Evolutionary conservation across 2,797 vertebrate species (phyloP).

Genomic region (Rhinella marina): DNA sequence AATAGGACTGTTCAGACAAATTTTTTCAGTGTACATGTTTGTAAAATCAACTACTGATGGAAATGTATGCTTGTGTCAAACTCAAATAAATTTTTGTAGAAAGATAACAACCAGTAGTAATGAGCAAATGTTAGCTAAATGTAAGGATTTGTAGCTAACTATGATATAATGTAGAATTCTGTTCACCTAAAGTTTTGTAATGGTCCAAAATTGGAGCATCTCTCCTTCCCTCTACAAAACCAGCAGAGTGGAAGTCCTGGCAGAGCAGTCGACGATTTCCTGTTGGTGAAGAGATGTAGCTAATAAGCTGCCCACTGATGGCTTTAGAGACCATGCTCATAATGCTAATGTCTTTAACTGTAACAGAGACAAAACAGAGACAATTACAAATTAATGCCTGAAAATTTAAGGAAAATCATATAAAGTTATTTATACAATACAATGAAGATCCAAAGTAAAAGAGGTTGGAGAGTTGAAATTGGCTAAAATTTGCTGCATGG

Average conservation of each 20-base stretch:
- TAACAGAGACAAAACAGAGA: conserved; percentile 60
- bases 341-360: conserved; percentile 86
- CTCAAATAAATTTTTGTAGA: too few species aligned
- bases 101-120: not conserved
- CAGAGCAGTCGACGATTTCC: conserved; percentile 81
- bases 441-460: not conserved
- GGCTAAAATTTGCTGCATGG: too few species aligned
- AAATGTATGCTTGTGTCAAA: not conserved
- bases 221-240: conserved; percentile 62
- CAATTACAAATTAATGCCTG: not conserved
- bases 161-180: not conserved
- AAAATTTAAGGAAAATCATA: not conserved
- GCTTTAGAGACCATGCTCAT: conserved; percentile 88
- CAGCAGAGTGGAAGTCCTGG: conserved; percentile 76
- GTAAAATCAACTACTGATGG: not conserved
- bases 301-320: conserved; percentile 72
- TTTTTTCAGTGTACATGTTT: not conserved
- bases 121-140: not conserved
- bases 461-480: too few species aligned
- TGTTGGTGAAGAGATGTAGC: conserved; percentile 79
- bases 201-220: conserved; percentile 70
- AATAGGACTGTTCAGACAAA: not conserved
- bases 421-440: not conserved
- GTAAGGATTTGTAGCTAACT: not conserved
- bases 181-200: conserved; percentile 85